These are phyloP conservation scores for Ochlodes sylvanus DNA, from an alignment of 2,888 invertebrate genomes.

Conservation along the genomic window DNA sequence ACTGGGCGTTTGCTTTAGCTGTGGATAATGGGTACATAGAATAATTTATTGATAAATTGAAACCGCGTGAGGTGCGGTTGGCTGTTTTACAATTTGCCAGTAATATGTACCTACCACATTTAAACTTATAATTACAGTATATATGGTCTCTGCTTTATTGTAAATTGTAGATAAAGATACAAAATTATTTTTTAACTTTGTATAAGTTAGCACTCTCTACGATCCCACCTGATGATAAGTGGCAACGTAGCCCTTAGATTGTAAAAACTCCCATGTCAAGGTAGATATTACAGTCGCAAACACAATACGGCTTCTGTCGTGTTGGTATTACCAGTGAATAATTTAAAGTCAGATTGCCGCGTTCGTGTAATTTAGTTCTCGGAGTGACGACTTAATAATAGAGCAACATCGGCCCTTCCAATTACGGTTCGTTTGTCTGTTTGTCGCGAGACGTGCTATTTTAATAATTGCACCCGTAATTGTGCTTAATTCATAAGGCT, in stretches of 20 bases:
- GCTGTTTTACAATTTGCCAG: too few species aligned
- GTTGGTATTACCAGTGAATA: conserved; percentile 10
- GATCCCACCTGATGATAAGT: too few species aligned
- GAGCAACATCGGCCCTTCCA: conserved; percentile 26
- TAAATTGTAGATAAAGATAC: too few species aligned
- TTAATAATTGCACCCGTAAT: conserved; percentile 41
- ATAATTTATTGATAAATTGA: not conserved
- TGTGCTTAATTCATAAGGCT: conserved; percentile 25
- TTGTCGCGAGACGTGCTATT: conserved; percentile 36
- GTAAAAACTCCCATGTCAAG: not conserved
- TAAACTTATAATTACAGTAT: too few species aligned
- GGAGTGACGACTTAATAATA: conserved; percentile 31
- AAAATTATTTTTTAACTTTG: too few species aligned
- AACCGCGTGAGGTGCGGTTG: too few species aligned
- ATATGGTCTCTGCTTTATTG: too few species aligned
- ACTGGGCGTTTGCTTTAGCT: not conserved
- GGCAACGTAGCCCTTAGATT: too few species aligned
- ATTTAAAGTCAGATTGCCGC: conserved; percentile 17
- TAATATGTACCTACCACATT: not conserved
- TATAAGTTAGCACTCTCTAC: too few species aligned
- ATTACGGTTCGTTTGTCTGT: conserved; percentile 33
- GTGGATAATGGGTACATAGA: not conserved
- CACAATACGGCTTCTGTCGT: not conserved
- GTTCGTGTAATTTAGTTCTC: conserved; percentile 23
- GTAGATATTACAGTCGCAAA: too few species aligned